Conservation (phyloP, 2,888 invertebrate species). For the Agelastica alni region DNA sequence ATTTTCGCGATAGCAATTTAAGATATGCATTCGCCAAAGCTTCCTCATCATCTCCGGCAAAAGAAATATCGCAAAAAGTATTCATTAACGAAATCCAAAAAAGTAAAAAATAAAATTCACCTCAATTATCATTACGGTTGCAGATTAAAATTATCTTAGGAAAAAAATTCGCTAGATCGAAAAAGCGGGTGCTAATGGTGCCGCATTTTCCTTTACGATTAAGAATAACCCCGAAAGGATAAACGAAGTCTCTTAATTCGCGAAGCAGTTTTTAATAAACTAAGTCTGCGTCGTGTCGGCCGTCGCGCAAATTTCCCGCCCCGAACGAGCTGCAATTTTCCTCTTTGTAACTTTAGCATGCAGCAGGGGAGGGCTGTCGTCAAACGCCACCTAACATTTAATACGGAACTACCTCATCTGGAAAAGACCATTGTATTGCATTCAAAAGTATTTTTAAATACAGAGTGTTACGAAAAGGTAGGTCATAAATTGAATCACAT, state of each 20-base stretch:
- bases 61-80: slow-evolving; percentile 16
- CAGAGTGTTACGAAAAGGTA: no score
- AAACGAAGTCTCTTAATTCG: slow-evolving; percentile 30
- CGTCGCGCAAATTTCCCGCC: neutral
- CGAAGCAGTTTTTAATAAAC: slow-evolving; percentile 31
- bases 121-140: slow-evolving; percentile 30
- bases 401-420: no score
- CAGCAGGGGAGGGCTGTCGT: no score
- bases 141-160: slow-evolving; percentile 29
- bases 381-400: no score
- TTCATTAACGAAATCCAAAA: slow-evolving; percentile 23
- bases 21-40: slow-evolving; percentile 12
- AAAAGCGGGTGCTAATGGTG: slow-evolving; percentile 26
- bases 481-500: no score
- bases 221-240: slow-evolving; percentile 26
- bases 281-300: slow-evolving; percentile 13
- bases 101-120: slow-evolving; percentile 30
- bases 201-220: slow-evolving; percentile 25
- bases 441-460: no score
- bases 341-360: neutral
- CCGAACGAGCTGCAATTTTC: neutral
- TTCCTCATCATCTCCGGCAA: slow-evolving; percentile 9
- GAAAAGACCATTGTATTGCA: no score
- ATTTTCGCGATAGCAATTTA: neutral
- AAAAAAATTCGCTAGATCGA: slow-evolving; percentile 31